Evolutionary conservation across 2,797 vertebrate genomes (phyloP).

Genomic region (Phaenicophaeus curvirostris): DNA sequence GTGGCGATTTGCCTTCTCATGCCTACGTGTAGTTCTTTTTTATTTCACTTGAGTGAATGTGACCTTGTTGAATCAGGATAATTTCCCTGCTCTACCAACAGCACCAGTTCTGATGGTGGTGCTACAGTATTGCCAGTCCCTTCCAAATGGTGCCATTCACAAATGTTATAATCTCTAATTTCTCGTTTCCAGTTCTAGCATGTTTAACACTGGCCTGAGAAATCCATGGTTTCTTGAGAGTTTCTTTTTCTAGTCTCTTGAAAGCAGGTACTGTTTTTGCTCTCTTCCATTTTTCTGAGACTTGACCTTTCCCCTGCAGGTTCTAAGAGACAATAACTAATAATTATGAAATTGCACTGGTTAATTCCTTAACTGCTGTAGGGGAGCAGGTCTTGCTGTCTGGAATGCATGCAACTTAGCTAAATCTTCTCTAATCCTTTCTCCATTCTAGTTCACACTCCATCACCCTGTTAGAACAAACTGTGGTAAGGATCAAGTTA

Average conservation of each 20-base stretch:
- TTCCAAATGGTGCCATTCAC: not conserved
- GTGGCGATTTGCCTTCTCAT: not conserved
- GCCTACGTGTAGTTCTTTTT: not conserved
- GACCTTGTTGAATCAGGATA: not conserved
- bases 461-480: not conserved
- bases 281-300: not conserved
- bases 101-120: not conserved
- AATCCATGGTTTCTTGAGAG: not conserved
- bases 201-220: not conserved
- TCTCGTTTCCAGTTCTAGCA: not conserved
- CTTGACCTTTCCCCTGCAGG: not conserved
- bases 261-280: not conserved
- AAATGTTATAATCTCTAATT: not conserved
- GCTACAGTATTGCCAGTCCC: not conserved
- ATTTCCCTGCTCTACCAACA: not conserved
- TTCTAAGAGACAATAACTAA: not conserved
- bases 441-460: not conserved
- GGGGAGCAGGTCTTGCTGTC: slow-evolving; percentile 1
- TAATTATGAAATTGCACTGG: slow-evolving; percentile 8
- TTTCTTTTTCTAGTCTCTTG: not conserved
- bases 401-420: not conserved
- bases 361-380: slow-evolving; percentile 35
- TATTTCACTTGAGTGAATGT: not conserved
- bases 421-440: slow-evolving; percentile 32
- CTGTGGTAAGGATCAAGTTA: not conserved